phyloP scores from a whole-genome alignment of 2,888 invertebrate species.

The Tiliacea citrago region DNA sequence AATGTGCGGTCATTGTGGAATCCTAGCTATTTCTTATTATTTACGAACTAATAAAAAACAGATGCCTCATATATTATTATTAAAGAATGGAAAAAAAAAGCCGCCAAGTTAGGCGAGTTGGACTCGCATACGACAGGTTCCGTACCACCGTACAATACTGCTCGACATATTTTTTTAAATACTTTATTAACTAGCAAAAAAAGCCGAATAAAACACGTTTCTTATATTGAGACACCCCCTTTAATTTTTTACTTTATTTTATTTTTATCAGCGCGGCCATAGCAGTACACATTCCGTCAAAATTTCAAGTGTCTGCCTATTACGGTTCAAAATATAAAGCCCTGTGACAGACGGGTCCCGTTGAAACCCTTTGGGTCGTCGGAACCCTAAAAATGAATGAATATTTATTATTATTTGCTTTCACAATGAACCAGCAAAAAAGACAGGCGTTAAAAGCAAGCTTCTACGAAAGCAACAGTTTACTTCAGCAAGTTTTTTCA shows the following conservation, averaged over 20 bases:
- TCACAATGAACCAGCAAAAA: slow-evolving; percentile 1
- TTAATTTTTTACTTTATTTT: not conserved
- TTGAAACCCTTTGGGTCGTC: not conserved
- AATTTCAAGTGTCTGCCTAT: not conserved
- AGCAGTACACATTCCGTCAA: not conserved
- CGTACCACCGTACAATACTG: not conserved
- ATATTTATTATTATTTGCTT: slow-evolving; percentile 27
- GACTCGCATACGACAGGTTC: not conserved
- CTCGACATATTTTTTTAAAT: not conserved
- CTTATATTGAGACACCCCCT: not conserved
- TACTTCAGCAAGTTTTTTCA: slow-evolving; percentile 6
- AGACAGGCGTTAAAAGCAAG: slow-evolving; percentile 12
- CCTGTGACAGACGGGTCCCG: no score
- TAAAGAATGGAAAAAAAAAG: not conserved
- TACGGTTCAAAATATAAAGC: no score
- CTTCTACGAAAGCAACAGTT: slow-evolving; percentile 3
- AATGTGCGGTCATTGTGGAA: slow-evolving; percentile 2
- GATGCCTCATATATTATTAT: slow-evolving; percentile 11
- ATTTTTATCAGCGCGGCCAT: no score
- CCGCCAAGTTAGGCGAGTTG: not conserved
- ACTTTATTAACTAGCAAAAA: not conserved
- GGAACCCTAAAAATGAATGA: not conserved
- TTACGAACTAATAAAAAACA: slow-evolving; percentile 18
- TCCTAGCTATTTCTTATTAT: slow-evolving; percentile 12
- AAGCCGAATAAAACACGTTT: not conserved